Conservation (phyloP, 2,113 vertebrate genomes). For the Antigone vipio region DNA sequence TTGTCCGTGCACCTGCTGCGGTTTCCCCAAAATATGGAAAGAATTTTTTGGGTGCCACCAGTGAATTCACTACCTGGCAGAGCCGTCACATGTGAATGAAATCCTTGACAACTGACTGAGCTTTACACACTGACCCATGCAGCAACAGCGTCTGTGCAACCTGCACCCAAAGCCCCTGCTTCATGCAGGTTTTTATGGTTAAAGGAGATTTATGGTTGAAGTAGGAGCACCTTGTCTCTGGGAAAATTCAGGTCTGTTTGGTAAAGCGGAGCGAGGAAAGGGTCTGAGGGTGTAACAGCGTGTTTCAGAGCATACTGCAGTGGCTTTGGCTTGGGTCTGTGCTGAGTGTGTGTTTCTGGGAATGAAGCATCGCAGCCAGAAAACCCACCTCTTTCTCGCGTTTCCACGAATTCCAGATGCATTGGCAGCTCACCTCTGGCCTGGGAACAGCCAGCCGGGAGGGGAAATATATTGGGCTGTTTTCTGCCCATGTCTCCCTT, state of each 20-base stretch:
- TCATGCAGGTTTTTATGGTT: not conserved
- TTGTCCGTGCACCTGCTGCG: not conserved
- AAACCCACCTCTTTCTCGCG: not conserved
- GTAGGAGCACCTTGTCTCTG: not conserved
- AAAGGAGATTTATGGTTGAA: not conserved
- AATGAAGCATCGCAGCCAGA: not conserved
- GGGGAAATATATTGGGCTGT: not conserved
- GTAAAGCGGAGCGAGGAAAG: not conserved
- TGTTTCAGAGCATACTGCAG: not conserved
- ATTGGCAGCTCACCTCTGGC: slow-evolving; percentile 29
- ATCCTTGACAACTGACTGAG: not conserved
- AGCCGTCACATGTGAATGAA: not conserved
- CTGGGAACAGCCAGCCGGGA: not conserved
- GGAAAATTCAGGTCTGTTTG: not conserved
- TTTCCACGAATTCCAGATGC: slow-evolving; percentile 25
- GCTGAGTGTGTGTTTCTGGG: not conserved
- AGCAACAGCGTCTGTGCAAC: not conserved
- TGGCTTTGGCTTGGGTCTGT: not conserved
- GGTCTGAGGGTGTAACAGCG: not conserved
- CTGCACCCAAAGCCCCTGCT: not conserved
- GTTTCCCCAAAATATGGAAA: not conserved
- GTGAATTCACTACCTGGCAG: not conserved
- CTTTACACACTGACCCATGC: not conserved
- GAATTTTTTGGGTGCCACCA: not conserved
- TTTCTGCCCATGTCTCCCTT: not conserved